phyloP scores from a whole-genome alignment of 2,113 vertebrate species.

The Platanista minor region DNA sequence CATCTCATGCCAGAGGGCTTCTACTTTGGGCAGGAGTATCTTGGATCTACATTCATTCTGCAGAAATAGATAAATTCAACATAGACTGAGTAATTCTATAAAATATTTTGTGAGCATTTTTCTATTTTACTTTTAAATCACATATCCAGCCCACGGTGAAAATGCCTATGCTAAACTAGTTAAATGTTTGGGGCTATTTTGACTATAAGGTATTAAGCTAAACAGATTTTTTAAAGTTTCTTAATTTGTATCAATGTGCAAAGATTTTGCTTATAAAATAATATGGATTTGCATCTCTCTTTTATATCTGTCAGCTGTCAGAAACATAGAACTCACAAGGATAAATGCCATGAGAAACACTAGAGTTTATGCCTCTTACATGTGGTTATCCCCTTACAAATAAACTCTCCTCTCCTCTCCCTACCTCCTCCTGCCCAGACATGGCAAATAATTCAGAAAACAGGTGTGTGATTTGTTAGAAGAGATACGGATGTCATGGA shows the following conservation, averaged over 20 bases:
- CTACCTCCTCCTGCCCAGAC: not conserved
- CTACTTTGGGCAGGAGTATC: not conserved
- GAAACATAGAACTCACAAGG: not conserved
- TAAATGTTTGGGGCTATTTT: not conserved
- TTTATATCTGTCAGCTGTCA: not conserved
- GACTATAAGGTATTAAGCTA: not conserved
- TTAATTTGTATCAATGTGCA: not conserved
- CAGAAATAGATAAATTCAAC: constrained; percentile 35
- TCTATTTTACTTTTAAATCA: not conserved
- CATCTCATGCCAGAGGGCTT: not conserved
- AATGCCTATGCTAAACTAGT: not conserved
- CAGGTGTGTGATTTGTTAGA: not conserved
- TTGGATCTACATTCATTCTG: constrained; percentile 48
- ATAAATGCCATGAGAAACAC: not conserved
- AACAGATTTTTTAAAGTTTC: not conserved
- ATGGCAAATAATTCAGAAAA: not conserved
- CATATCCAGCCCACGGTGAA: not conserved
- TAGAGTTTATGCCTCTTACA: not conserved
- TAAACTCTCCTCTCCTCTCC: not conserved
- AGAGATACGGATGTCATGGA: not conserved
- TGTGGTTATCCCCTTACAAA: not conserved
- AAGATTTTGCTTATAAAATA: constrained; percentile 19
- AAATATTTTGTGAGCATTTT: not conserved
- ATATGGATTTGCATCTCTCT: not conserved
- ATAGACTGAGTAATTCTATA: not conserved